These are phyloP conservation scores for Oryzias javanicus DNA, from an alignment of 2,113 vertebrate species.

Conservation along the genomic window DNA sequence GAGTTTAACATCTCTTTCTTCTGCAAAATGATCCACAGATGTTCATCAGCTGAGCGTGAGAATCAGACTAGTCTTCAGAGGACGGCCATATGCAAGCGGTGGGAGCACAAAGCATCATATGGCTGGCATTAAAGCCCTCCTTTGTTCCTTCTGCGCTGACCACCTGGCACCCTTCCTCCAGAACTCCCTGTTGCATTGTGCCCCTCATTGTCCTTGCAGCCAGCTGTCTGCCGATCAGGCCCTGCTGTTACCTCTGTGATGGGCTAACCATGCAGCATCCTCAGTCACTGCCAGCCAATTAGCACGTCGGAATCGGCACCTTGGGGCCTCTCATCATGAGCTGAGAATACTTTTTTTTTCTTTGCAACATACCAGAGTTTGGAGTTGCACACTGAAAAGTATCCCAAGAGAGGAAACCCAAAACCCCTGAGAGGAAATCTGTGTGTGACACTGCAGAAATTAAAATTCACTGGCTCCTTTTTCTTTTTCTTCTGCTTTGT, in stretches of 20 bases:
- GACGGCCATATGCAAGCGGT: constrained; percentile 59
- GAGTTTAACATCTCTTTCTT: constrained; percentile 6
- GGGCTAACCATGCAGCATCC: constrained; percentile 53
- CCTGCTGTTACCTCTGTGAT: constrained; percentile 61
- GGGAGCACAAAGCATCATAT: constrained; percentile 69
- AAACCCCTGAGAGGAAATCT: no score
- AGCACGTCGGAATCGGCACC: constrained; percentile 2
- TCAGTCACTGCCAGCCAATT: constrained; percentile 44
- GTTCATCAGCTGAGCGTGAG: constrained; percentile 63
- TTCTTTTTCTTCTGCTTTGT: constrained; percentile 23
- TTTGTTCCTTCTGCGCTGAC: constrained; percentile 72
- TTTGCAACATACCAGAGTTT: no score
- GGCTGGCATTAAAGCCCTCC: constrained; percentile 61
- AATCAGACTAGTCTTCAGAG: constrained; percentile 32
- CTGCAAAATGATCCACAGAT: constrained; percentile 39
- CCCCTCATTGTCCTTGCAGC: constrained; percentile 61
- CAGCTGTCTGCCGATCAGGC: constrained; percentile 70
- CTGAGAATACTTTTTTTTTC: neutral
- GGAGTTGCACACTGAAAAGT: no score
- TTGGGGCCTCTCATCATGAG: neutral
- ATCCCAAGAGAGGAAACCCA: no score
- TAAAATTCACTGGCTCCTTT: no score
- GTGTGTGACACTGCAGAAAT: no score
- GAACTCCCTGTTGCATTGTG: constrained; percentile 76
- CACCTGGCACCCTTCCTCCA: constrained; percentile 76